phyloP scores from a whole-genome alignment of 2,797 vertebrate species.

The Xenopus petersii region DNA sequence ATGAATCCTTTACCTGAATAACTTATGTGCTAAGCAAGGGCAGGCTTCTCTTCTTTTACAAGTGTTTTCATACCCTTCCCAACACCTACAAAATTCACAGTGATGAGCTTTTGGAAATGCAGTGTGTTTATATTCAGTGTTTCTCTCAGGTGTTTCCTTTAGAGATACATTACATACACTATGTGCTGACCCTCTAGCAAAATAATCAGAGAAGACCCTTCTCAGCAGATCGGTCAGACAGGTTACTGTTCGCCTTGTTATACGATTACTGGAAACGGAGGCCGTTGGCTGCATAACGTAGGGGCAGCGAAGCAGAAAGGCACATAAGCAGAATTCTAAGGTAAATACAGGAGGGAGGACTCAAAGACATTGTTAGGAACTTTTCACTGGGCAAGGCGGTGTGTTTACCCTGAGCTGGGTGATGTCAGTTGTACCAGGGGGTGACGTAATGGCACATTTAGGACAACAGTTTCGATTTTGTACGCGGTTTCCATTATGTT shows the following conservation, averaged over 20 bases:
- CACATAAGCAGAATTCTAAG: constrained; percentile 33
- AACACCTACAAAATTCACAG: constrained; percentile 29
- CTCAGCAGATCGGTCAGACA: constrained; percentile 17
- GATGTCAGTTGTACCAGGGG: background rate
- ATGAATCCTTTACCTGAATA: background rate
- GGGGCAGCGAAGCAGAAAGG: constrained; percentile 36
- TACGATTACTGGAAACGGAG: constrained; percentile 40
- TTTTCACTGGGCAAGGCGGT: constrained; percentile 5
- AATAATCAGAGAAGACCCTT: constrained; percentile 42
- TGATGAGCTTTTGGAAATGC: constrained; percentile 17
- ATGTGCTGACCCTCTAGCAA: constrained; percentile 17
- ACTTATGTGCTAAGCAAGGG: background rate
- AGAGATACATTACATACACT: constrained; percentile 25
- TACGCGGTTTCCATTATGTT: too few relatives aligned
- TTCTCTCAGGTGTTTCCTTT: constrained; percentile 26
- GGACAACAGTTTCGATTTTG: constrained; percentile 4
- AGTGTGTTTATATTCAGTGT: constrained; percentile 13
- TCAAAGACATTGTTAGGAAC: constrained; percentile 30
- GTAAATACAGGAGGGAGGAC: constrained; percentile 34
- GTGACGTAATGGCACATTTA: constrained; percentile 21
- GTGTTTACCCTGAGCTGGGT: constrained; percentile 12
- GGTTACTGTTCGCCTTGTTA: constrained; percentile 22
- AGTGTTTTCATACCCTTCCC: background rate
- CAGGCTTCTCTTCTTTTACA: background rate
- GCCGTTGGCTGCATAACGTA: constrained; percentile 37